Evolutionary conservation across 1,140 invertebrate genomes (phyloP).

Genomic region (Drosophila punjabiensis): DNA sequence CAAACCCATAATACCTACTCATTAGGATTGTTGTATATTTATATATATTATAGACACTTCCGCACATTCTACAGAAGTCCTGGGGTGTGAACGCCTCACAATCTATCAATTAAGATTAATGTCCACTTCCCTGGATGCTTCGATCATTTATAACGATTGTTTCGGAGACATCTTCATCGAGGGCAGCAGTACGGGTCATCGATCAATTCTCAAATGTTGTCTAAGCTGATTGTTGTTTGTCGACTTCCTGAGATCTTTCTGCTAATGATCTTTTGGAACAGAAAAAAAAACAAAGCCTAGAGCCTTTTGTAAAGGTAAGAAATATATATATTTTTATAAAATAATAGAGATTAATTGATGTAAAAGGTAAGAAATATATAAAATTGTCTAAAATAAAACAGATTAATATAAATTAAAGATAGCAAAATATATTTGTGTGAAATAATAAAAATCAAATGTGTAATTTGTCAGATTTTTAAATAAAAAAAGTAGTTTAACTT

Average conservation of each 20-base stretch:
- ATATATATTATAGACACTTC: slow-evolving; percentile 47
- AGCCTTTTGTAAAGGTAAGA: not conserved
- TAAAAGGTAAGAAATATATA: no score
- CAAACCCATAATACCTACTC: slow-evolving; percentile 7
- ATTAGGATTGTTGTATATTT: slow-evolving; percentile 14
- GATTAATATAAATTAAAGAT: not conserved
- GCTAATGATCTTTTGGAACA: slow-evolving; percentile 46
- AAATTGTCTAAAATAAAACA: no score
- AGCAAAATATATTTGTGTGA: not conserved
- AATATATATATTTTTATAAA: no score
- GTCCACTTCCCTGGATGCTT: slow-evolving; percentile 22
- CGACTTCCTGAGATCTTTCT: slow-evolving; percentile 29
- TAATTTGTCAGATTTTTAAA: not conserved
- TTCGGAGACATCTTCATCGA: slow-evolving; percentile 41
- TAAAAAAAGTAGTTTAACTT: no score
- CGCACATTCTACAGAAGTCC: slow-evolving; percentile 25
- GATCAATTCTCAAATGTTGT: slow-evolving; percentile 35
- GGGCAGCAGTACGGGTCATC: slow-evolving; percentile 13
- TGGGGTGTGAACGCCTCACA: slow-evolving; percentile 7
- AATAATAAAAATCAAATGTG: not conserved
- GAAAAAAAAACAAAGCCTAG: not conserved
- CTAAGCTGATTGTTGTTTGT: slow-evolving; percentile 25
- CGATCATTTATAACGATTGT: slow-evolving; percentile 52
- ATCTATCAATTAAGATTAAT: slow-evolving; percentile 74
- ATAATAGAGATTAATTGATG: not conserved